These are phyloP conservation scores for Narcine bancroftii DNA, from an alignment of 2,113 vertebrate species.

Conservation along the genomic window DNA sequence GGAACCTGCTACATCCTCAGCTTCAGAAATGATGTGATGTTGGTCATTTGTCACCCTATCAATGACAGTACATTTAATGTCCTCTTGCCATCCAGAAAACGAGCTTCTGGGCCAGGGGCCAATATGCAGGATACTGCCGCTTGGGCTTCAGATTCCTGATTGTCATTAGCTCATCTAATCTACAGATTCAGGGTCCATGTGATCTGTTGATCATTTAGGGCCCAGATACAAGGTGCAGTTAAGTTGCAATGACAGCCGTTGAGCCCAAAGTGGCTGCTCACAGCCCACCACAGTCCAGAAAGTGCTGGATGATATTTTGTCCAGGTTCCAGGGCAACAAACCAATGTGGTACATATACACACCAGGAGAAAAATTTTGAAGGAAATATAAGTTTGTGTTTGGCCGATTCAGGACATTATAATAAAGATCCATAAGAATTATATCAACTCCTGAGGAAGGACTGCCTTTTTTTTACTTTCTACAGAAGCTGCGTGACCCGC, in stretches of 20 bases:
- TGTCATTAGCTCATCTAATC: not conserved
- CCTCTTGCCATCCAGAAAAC: not conserved
- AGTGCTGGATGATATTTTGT: not conserved
- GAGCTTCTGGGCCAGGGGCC: not conserved
- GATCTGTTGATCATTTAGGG: not conserved
- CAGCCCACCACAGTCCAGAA: not conserved
- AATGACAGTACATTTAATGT: not conserved
- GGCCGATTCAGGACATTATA: not conserved
- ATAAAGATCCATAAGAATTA: no score
- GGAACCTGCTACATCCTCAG: not conserved
- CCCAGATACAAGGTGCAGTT: not conserved
- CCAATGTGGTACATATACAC: not conserved
- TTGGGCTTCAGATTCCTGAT: not conserved
- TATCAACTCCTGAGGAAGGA: no score
- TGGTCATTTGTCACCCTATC: not conserved
- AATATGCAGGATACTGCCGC: not conserved
- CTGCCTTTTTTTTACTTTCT: no score
- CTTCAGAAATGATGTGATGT: not conserved
- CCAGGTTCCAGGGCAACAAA: not conserved
- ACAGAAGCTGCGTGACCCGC: no score
- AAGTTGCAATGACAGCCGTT: not conserved
- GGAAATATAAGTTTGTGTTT: not conserved
- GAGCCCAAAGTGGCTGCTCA: not conserved
- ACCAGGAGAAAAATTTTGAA: not conserved
- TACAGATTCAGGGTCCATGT: not conserved